A percentile compares a stretch with the other conserved stretches of the same genome.
Conservation (phyloP, 2,113 vertebrate species). For the Hippocampus guttulatus region DNA sequence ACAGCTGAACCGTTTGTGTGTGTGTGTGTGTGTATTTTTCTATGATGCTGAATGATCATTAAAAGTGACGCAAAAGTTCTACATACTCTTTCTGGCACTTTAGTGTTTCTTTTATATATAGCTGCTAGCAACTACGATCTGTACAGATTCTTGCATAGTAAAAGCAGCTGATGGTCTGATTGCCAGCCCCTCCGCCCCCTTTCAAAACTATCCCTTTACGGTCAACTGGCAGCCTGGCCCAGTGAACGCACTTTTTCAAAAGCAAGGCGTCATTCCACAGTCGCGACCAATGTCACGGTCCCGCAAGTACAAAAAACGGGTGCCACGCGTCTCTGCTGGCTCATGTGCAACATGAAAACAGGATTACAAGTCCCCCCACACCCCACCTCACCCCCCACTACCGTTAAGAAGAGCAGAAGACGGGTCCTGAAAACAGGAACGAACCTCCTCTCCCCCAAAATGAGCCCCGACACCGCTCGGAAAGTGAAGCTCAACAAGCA, state of each 20-base stretch:
- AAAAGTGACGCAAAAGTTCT: constrained; percentile 24
- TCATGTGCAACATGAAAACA: constrained; percentile 39
- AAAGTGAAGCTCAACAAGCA: constrained; percentile 11
- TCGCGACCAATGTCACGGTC: neutral
- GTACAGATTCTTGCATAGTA: constrained; percentile 65
- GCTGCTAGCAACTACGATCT: constrained; percentile 40
- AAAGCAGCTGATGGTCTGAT: constrained; percentile 10
- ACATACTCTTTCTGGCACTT: constrained; percentile 59
- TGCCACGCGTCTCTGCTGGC: constrained; percentile 34
- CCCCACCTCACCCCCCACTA: neutral
- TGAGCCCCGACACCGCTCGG: neutral
- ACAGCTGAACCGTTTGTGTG: constrained; percentile 6
- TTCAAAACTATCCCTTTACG: neutral
- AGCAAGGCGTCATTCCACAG: neutral
- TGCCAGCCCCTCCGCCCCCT: neutral
- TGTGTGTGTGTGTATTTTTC: constrained; percentile 34
- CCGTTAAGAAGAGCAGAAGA: neutral
- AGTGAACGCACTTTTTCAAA: neutral
- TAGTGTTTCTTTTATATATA: constrained; percentile 43
- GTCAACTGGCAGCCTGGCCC: neutral
- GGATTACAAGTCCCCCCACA: constrained; percentile 12
- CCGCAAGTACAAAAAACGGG: constrained; percentile 13
- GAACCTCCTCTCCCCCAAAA: neutral
- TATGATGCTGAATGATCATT: constrained; percentile 20
- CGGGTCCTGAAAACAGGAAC: neutral